These are phyloP conservation scores for Parasteatoda lunata DNA, from an alignment of 2,888 invertebrate species.

Conservation along the genomic window DNA sequence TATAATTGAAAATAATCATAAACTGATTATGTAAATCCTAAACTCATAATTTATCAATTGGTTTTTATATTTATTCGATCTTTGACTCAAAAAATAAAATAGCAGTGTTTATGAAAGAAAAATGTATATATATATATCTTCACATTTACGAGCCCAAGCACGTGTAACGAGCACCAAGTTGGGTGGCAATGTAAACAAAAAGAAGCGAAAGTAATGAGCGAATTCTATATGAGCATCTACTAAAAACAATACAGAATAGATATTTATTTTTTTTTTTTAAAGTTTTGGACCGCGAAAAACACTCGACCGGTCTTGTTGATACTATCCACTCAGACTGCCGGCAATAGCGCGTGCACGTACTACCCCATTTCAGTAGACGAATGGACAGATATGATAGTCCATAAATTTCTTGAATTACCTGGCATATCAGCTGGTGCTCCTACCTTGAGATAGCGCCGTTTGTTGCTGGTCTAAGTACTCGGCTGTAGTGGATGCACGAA, in stretches of 20 bases:
- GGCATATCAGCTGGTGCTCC: slow-evolving; percentile 67
- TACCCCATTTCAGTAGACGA: slow-evolving; percentile 51
- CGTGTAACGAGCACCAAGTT: too few relatives aligned
- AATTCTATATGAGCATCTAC: slow-evolving; percentile 20
- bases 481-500: neutral
- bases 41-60: too few relatives aligned
- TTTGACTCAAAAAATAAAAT: too few relatives aligned
- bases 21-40: too few relatives aligned
- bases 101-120: too few relatives aligned
- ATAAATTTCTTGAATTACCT: slow-evolving; percentile 69
- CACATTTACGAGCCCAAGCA: too few relatives aligned
- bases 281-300: neutral
- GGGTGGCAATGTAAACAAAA: too few relatives aligned
- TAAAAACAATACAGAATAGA: slow-evolving; percentile 36
- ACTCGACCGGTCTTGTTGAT: slow-evolving; percentile 19
- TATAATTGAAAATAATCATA: too few relatives aligned
- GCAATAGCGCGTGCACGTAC: slow-evolving; percentile 40
- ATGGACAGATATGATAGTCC: slow-evolving; percentile 67
- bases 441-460: slow-evolving; percentile 45
- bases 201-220: too few relatives aligned
- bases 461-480: slow-evolving; percentile 10
- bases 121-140: too few relatives aligned
- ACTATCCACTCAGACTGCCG: slow-evolving; percentile 19
- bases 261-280: slow-evolving; percentile 4
- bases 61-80: too few relatives aligned